Evolutionary conservation across 1,140 invertebrate genomes (phyloP), one percentile per base, ranked within the genome.

Genomic region (Lordiphosa collinella): DNA sequence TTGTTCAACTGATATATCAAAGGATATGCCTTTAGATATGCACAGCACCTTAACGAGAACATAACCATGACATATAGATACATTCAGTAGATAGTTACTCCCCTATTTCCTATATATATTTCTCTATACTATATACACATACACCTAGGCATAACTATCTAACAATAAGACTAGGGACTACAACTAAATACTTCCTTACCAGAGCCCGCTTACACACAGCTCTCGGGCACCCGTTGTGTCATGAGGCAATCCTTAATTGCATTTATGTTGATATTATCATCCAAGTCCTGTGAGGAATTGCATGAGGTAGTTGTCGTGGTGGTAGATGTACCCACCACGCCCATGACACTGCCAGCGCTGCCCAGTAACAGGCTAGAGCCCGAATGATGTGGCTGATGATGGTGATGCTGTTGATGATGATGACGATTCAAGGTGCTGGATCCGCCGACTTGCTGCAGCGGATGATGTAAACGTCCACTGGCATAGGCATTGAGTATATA

Each of bases 211-310:
- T 84, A 88, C 53, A 88, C 87, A 47, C 87, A 88, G 44, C 87
- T 88, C 49, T 88, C 87, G 40, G 87, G 87, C 49, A 88, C 87
- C 40, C 87, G 79, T 46, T 88, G 87, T 43, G 87, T 88, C 87
- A 88, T 88, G 43, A 88, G 78, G 53, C 87, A 88, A 64, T 88
- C 87, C 62, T 88, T 88, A 49, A 88, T 88, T 25, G 86, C 87
- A 69, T 88, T 88, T 48, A 88, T 88, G 37, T 88, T 88, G 40
- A 88, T 88, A 50, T 88, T 88, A 36, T 88, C 87, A 37, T 88
- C 87, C 54, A 88, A 54, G 41, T 88, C 87, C 64, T 79, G 87
- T 9, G 86, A 88, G 40, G 86, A 88, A 53, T 88, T 88, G 57
- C 80, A 88, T 5, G 86, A 88, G 3, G 86, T 88, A 18, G 86